Evolutionary conservation across 2,888 invertebrate genomes (phyloP), one percentile per base, ranked within the genome.

Genomic region (Volucella inflata): DNA sequence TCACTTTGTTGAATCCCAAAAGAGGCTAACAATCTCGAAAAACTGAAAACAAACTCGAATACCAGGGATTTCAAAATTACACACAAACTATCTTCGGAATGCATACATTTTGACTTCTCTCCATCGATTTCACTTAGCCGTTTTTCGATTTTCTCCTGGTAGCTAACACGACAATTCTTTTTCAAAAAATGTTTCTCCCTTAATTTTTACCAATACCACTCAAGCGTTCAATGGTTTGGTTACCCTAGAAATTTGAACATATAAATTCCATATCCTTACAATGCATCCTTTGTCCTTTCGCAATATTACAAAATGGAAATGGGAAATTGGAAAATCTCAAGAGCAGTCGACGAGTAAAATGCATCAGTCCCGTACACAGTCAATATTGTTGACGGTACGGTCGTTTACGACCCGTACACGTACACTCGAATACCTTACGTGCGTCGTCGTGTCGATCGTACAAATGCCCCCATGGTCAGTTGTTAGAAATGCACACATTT

Each of bases 401-500:
- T 67, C 67, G 65, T 57, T 64, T 60, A 42, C 60, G 64, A 70
- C 44, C 76, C 40, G 51, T 38, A 57, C 76, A 70, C 48, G 55
- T 50, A 55, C 51, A 9, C 14, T 42, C 48, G 14, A 38, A 10
- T 8, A 46, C 21, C 60, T 38, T 10, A 6, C 8, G 51, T n/a
- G n/a, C n/a, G n/a, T n/a, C n/a, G n/a, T n/a, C n/a, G n/a, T n/a
- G n/a, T 17, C 8, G 16, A 9, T 42, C 16, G 36, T 30, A 30
- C 30, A 30, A 30, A 6, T 30, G 30, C 30, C 30, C 30, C 30
- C 4, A 30, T 30, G 30, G 30, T 30, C 30, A 30, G 30, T 30
- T 30, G 30, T 30, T 6, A 75, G 65, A 70, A 79, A 67, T 76
- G 70, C 84, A 76, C 70, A 79, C 79, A 71, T 84, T 79, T 60